These are phyloP conservation scores for Pachypsylla venusta DNA, from an alignment of 1,140 invertebrate genomes.

Conservation along the genomic window DNA sequence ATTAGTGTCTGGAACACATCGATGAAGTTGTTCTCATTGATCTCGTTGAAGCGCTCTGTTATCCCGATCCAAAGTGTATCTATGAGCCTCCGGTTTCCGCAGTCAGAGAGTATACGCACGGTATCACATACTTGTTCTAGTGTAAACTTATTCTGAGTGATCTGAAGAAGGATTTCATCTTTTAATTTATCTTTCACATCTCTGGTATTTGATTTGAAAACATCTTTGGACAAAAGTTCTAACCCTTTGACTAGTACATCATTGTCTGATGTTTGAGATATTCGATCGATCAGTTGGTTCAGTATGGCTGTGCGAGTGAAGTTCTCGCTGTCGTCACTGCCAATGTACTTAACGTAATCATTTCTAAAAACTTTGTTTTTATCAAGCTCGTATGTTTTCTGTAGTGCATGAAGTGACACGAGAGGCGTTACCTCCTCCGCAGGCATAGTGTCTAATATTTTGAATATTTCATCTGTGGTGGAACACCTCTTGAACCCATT, in stretches of 20 bases:
- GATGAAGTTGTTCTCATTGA: constrained; percentile 40
- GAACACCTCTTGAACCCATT: constrained; percentile 29
- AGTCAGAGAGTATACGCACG: constrained; percentile 32
- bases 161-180: constrained; percentile 42
- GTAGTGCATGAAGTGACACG: constrained; percentile 36
- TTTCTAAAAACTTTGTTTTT: constrained; percentile 28
- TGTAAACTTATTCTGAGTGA: constrained; percentile 41
- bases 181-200: constrained; percentile 39
- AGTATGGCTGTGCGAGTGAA: constrained; percentile 32
- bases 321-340: constrained; percentile 23
- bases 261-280: constrained; percentile 30
- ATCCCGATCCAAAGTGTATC: constrained; percentile 56
- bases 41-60: constrained; percentile 38
- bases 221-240: constrained; percentile 30
- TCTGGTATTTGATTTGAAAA: constrained; percentile 31
- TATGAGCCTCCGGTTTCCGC: constrained; percentile 32
- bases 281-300: constrained; percentile 33
- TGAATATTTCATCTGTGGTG: constrained; percentile 26
- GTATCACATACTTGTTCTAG: constrained; percentile 45
- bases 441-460: constrained; percentile 32
- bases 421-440: constrained; percentile 35
- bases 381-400: constrained; percentile 37
- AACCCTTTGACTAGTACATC: constrained; percentile 34
- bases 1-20: constrained; percentile 40
- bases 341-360: constrained; percentile 17